These are phyloP conservation scores for Neria commutata DNA, from an alignment of 2,888 invertebrate species.

Conservation along the genomic window DNA sequence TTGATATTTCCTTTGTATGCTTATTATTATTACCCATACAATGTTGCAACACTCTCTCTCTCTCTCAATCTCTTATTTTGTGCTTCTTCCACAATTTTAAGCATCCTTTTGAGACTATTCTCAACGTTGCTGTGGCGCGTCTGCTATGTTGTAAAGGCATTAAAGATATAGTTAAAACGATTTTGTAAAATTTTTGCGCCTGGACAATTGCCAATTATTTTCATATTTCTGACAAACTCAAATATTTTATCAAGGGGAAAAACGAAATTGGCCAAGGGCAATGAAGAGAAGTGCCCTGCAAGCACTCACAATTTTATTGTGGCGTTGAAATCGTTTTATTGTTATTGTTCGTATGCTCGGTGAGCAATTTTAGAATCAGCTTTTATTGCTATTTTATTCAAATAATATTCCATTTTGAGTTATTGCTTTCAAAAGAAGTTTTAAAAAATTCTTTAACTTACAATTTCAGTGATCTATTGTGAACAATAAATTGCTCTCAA, in stretches of 20 bases:
- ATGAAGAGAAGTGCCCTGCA: too few species aligned
- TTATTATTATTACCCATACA: background rate
- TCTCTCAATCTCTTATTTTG: constrained; percentile 37
- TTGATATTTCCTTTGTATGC: constrained; percentile 4
- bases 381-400: too few species aligned
- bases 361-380: too few species aligned
- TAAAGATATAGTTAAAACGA: background rate
- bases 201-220: constrained; percentile 44
- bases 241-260: background rate
- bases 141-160: constrained; percentile 14
- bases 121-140: background rate
- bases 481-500: too few species aligned
- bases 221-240: background rate
- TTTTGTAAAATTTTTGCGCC: constrained; percentile 9
- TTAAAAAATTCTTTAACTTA: too few species aligned
- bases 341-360: constrained; percentile 36
- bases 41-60: background rate
- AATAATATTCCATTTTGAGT: too few species aligned
- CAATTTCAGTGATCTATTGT: too few species aligned
- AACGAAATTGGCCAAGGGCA: too few species aligned
- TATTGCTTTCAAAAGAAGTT: too few species aligned
- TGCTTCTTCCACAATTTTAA: constrained; percentile 29
- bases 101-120: background rate
- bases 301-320: constrained; percentile 28
- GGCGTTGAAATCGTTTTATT: constrained; percentile 50